Base-by-base conservation (phyloP, 1,140 invertebrate species). In the Penaeus vannamei region DNA sequence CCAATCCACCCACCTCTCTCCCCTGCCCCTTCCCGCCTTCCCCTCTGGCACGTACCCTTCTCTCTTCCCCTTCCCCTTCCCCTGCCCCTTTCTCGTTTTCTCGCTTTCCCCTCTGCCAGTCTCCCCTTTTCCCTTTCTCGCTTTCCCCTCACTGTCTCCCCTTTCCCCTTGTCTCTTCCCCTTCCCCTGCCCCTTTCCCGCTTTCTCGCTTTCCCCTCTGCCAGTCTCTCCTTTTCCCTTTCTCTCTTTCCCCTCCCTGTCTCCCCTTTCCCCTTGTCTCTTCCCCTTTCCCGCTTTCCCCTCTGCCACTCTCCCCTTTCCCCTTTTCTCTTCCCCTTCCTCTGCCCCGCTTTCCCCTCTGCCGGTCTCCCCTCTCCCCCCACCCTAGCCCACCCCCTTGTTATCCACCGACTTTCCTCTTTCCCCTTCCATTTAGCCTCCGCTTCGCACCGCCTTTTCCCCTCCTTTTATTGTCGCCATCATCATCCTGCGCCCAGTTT, bases 81-180 rank as follows among this genome's bases (percentile, higher is more conserved):
- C 32, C 59, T 83, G 14, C 59, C 59, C 26, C 66, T 23, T 12
- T 12, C 82, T 2, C 12, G 19, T 53, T 8, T 8, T 12, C 22
- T 60, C 23, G n/a, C 61, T 26, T 23, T 3, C 42, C 26, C 61
- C 82, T 64, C 36, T 59, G 59, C 60, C 10, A 53, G 10, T 10
- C 53, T 62, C 60, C 64, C 82, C 60, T 26, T 64, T 32, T 83
- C 23, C 60, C 81, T 29, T 29, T 61, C 26, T 83, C 59, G n/a
- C 81, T 83, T 29, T 61, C 81, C 59, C 60, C 81, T 26, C 81
- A 29, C 81, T 59, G 46, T 77, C 72, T 19, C 20, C 32, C 32
- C 29, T 36, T 42, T 23, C 46, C 42, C 32, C 42, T 42, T 14
- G 12, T 80, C 77, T 80, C 77, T 32, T 32, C 32, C 29, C 42